A percentile compares a stretch with the other conserved stretches of the same genome.
Conservation (phyloP, 30 jellyfish, hydroid and myxozoan genomes). For the Hydractinia echinata region DNA sequence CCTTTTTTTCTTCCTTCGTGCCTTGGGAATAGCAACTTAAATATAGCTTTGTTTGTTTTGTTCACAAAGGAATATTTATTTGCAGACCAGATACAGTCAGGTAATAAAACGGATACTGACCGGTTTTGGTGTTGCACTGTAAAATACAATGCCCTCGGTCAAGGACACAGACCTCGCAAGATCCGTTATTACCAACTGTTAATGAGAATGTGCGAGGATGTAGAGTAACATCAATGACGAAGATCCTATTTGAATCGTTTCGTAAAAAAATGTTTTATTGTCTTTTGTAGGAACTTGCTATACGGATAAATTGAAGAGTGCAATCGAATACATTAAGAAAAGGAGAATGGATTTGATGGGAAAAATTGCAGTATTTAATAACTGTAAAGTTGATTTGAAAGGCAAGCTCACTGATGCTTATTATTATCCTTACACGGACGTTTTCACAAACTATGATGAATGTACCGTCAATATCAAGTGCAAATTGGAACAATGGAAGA, state of each 20-base stretch:
- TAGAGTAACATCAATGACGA: background rate
- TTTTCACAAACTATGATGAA: background rate
- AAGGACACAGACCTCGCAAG: too few relatives aligned
- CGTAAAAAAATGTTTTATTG: background rate
- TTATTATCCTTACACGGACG: background rate
- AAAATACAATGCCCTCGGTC: too few relatives aligned
- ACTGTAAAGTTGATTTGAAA: background rate
- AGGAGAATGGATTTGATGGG: background rate
- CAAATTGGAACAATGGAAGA: background rate
- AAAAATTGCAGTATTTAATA: background rate
- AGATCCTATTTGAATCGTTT: background rate
- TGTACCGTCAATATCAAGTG: conserved; percentile 3
- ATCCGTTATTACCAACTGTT: too few relatives aligned
- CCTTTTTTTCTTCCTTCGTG: too few relatives aligned
- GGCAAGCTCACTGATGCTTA: background rate
- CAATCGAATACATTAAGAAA: background rate
- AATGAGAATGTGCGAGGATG: too few relatives aligned
- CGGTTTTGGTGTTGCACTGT: too few relatives aligned
- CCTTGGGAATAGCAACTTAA: too few relatives aligned
- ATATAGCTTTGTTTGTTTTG: too few relatives aligned
- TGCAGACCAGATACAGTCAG: too few relatives aligned
- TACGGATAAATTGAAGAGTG: conserved; percentile 3
- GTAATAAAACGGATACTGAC: too few relatives aligned
- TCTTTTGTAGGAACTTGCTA: background rate
- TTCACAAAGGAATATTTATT: too few relatives aligned